phyloP scores from a whole-genome alignment of 1,140 invertebrate genomes.

The Aricia agestis region DNA sequence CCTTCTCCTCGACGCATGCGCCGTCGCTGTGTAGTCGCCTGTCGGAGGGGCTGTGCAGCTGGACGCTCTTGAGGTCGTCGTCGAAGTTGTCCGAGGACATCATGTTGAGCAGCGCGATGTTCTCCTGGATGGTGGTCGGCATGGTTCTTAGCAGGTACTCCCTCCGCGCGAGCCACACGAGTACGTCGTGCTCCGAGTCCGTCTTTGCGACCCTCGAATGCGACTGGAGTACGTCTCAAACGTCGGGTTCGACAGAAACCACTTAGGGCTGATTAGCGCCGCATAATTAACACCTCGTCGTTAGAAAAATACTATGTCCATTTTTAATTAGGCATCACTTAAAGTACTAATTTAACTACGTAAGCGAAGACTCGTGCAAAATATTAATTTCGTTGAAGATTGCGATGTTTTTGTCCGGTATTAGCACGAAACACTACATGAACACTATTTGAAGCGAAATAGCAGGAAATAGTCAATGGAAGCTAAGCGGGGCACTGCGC shows the following conservation, averaged over 20 bases:
- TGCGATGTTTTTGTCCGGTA: constrained; percentile 23
- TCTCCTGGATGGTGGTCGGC: constrained; percentile 65
- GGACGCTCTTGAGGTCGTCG: constrained; percentile 95
- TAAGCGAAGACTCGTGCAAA: neutral
- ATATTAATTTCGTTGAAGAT: constrained; percentile 26
- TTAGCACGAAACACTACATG: neutral
- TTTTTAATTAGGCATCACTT: constrained; percentile 33
- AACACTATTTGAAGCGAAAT: constrained; percentile 33
- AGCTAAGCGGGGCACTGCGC: constrained; percentile 45
- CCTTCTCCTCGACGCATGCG: constrained; percentile 81
- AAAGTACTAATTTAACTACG: constrained; percentile 28
- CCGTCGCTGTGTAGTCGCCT: constrained; percentile 85
- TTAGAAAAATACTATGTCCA: constrained; percentile 5
- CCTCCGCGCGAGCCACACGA: constrained; percentile 5
- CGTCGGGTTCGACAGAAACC: constrained; percentile 23
- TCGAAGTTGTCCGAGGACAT: constrained; percentile 94
- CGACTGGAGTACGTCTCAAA: constrained; percentile 1
- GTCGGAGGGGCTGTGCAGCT: constrained; percentile 88
- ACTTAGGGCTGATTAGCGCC: constrained; percentile 42
- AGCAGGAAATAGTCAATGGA: constrained; percentile 66
- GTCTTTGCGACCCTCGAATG: neutral
- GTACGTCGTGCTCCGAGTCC: constrained; percentile 6
- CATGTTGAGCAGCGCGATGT: constrained; percentile 67
- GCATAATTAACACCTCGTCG: constrained; percentile 7
- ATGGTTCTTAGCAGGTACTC: constrained; percentile 39